Evolutionary conservation across 2,888 invertebrate species (phyloP), one percentile per base, ranked within the genome.

Genomic region (Helicoverpa assulta): DNA sequence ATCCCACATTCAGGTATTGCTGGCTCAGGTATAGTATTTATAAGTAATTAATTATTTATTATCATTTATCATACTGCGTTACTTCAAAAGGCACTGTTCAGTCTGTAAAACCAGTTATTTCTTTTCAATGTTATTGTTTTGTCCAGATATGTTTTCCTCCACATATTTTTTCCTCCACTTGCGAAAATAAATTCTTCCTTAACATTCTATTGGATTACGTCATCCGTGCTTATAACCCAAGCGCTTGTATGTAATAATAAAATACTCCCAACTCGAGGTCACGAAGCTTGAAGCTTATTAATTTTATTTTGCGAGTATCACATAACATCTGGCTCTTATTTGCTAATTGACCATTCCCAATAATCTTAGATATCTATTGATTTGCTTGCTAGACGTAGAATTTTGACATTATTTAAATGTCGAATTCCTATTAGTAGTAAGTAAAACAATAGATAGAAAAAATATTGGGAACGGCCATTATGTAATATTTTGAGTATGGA

Each of bases 1-100:
- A 72, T 78, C 73, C 73, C 62, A 78, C 55, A 82, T 83, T 78
- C 84, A 84, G 83, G 84, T 83, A 84, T 78, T 68, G 83, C 84
- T 82, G 83, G 72, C 67, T 55, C 80, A 82, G 84, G 84, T 84
- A 83, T 67, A 75, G 78, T 83, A 83, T 70, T 74, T 73, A 68
- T 54, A 80, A 61, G 63, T 78, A 62, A 66, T 72, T 78, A 62
- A 66, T 72, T 75, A 70, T 71, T 79, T 70, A 73, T 67, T 60
- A 76, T 79, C 68, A 62, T 59, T 59, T 73, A 70, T 70, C 40
- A 40, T 40, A 40, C 14, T 40, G 14, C 14, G 40, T 66, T 68
- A 64, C 14, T 58, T 50, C 54, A 29, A 29, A 33, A 70, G 50
- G 67, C 63, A 71, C 76, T 78, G 68, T 73, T 68, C 75, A 74